Evolutionary conservation across 2,113 vertebrate genomes (phyloP).

Genomic region (Clarias macrocephalus): DNA sequence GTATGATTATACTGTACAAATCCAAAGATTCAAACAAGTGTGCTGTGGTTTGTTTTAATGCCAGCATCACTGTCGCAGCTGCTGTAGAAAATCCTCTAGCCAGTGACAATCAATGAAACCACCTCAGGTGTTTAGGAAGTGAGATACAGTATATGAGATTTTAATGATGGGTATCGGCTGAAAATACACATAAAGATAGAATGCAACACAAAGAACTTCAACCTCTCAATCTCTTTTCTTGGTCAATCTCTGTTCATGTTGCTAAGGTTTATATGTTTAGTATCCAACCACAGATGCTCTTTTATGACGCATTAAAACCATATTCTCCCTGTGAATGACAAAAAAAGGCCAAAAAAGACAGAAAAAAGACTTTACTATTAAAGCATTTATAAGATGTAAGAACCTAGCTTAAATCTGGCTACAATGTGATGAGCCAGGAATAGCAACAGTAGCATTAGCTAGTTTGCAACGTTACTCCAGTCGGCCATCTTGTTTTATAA

Average conservation of each 20-base stretch:
- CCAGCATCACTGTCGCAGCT: background rate
- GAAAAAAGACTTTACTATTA: too few species aligned
- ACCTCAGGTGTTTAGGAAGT: background rate
- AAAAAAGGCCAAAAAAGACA: background rate
- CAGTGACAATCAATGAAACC: too few species aligned
- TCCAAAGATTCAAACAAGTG: background rate
- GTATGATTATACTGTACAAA: background rate
- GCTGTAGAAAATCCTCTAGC: background rate
- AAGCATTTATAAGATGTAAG: background rate
- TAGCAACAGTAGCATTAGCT: background rate
- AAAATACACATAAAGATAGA: background rate
- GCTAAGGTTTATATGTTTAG: background rate
- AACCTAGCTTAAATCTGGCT: background rate
- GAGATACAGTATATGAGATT: background rate
- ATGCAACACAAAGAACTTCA: background rate
- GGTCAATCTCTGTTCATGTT: background rate
- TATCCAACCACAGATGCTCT: background rate
- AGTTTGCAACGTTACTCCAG: background rate
- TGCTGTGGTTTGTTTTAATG: background rate
- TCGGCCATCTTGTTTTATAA: background rate
- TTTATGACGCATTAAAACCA: background rate
- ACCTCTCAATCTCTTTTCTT: background rate
- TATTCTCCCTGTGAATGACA: background rate
- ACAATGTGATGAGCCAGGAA: background rate
- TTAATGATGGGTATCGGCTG: background rate